phyloP scores from a whole-genome alignment of 2,888 invertebrate species.

The Apamea anceps region DNA sequence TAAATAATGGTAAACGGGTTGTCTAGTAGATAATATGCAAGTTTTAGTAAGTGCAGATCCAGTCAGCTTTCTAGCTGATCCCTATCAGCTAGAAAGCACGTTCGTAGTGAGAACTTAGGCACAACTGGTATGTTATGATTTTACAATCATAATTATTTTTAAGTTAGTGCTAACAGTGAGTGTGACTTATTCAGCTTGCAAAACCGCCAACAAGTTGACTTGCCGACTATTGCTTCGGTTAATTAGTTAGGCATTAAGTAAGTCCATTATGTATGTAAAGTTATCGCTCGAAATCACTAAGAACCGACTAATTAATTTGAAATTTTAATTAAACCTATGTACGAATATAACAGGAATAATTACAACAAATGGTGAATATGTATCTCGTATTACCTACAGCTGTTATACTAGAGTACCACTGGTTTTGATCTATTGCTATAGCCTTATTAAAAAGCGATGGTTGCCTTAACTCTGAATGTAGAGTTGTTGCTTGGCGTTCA shows the following conservation, averaged over 20 bases:
- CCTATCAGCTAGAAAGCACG: slow-evolving; percentile 1
- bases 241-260: slow-evolving; percentile 42
- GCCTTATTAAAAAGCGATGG: background rate
- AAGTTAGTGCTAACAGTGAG: slow-evolving; percentile 7
- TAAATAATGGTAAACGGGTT: slow-evolving; percentile 36
- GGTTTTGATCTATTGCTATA: background rate
- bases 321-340: slow-evolving; percentile 23
- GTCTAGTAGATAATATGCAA: slow-evolving; percentile 7
- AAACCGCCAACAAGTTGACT: slow-evolving; percentile 38
- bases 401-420: background rate
- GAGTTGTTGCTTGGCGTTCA: background rate
- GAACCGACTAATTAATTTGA: slow-evolving; percentile 27
- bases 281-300: slow-evolving; percentile 20
- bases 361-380: slow-evolving; percentile 3
- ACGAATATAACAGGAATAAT: background rate
- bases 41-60: slow-evolving; percentile 12
- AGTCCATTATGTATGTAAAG: slow-evolving; percentile 36
- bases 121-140: background rate
- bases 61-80: slow-evolving; percentile 29
- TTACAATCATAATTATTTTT: slow-evolving; percentile 1
- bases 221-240: slow-evolving; percentile 38
- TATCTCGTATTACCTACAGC: background rate
- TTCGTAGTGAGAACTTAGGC: background rate
- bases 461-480: background rate
- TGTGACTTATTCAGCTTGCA: slow-evolving; percentile 35